Base-by-base conservation (phyloP, 1,140 invertebrate genomes). In the Drosophila nasuta region DNA sequence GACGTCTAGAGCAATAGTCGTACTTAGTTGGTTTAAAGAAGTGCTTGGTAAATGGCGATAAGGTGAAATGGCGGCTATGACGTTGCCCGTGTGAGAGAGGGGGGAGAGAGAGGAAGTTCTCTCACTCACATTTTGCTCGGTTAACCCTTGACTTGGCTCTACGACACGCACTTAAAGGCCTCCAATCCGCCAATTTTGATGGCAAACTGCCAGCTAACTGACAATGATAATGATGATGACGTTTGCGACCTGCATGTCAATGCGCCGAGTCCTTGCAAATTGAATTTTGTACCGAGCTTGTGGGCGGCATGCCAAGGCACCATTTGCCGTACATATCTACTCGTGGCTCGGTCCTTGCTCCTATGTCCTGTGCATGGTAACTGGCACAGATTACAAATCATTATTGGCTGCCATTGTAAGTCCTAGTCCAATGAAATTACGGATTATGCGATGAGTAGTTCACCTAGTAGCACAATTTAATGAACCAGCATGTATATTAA, bases 21-120 rank as follows among this genome's bases (percentile, higher is more conserved):
- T 25, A 25, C 51, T 51, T 57, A 52, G 72, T 46, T 57, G 58
- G 72, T 46, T 59, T 60, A 48, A 57, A 46, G 62, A 71, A 76
- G 76, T 76, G 73, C 73, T 88, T 87, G 83, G 77, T 78, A 87
- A 87, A 88, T 83, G 88, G 83, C 80, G 83, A 87, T 88, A 87
- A 87, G 80, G 69, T 63, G 65, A 81, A 81, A 85, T 77, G 81
- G 75, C 68, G 59, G 63, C 7, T 10, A 38, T 10, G 35, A 38
- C 35, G 35, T 38, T 33, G 20, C 20, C 30, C 5, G 30, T 33
- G 30, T 33, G 6, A 33, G 5, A 33, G 30, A 33, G 30, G 7
- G 30, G 30, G 1, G 30, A 33, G 30, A 33, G 30, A 33, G 30
- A 8, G 30, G 30, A 8, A 6, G 30, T 5, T 25, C 30, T 33